These are phyloP conservation scores for Trididemnum nubilum DNA, from an alignment of 23 tunicate species.

Conservation along the genomic window DNA sequence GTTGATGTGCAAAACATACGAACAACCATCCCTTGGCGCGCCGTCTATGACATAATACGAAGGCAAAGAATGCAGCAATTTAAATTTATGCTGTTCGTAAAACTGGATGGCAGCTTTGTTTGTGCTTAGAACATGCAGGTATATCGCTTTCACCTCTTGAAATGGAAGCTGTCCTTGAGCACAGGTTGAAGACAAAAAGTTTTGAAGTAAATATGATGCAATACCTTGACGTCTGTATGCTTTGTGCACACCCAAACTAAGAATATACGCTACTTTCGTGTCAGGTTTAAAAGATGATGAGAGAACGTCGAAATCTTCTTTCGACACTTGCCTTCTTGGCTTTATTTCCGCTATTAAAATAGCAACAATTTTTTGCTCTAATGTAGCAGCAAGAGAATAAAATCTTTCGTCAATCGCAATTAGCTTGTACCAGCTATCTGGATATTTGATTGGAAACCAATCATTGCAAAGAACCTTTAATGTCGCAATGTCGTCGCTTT, in stretches of 20 bases:
- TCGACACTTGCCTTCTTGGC: slow-evolving; percentile 68
- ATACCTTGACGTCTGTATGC: slow-evolving; percentile 65
- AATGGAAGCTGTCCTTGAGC: neutral
- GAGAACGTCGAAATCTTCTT: slow-evolving; percentile 65
- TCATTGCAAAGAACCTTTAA: slow-evolving; percentile 62
- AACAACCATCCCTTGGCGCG: slow-evolving; percentile 62
- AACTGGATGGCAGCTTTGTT: slow-evolving; percentile 72
- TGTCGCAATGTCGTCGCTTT: slow-evolving; percentile 51
- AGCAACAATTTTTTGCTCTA: slow-evolving; percentile 66
- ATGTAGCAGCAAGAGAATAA: slow-evolving; percentile 73
- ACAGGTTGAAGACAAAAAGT: slow-evolving; percentile 45
- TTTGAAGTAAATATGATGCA: slow-evolving; percentile 55
- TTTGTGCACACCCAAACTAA: slow-evolving; percentile 73
- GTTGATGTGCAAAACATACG: slow-evolving; percentile 80
- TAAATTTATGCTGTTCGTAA: slow-evolving; percentile 68
- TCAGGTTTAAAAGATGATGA: slow-evolving; percentile 49
- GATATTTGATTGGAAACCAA: slow-evolving; percentile 89
- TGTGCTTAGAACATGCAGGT: slow-evolving; percentile 73
- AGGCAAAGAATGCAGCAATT: slow-evolving; percentile 61
- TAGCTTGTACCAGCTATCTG: slow-evolving; percentile 72
- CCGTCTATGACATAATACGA: slow-evolving; percentile 79
- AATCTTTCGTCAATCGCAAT: slow-evolving; percentile 61
- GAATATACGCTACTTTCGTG: slow-evolving; percentile 75
- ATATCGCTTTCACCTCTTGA: slow-evolving; percentile 67
- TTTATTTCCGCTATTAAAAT: slow-evolving; percentile 83